These are phyloP conservation scores for Metopia argyrocephala DNA, from an alignment of 2,888 invertebrate genomes.

Conservation along the genomic window DNA sequence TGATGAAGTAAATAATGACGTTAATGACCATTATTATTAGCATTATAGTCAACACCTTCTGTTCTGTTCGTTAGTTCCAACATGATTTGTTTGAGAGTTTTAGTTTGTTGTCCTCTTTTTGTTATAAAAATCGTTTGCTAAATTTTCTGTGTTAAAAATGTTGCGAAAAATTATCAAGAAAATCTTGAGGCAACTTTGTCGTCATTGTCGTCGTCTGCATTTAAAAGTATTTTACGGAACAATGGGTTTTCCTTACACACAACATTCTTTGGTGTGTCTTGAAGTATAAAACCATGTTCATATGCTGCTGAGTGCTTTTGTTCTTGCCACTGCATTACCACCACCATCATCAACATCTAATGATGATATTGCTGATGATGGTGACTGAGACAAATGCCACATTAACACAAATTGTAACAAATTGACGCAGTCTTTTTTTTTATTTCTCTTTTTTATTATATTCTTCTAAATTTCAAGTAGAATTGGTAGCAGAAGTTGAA, in stretches of 20 bases:
- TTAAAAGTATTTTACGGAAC: conserved; percentile 36
- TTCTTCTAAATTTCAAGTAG: conserved; percentile 21
- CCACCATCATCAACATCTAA: background rate
- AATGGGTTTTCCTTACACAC: conserved; percentile 22
- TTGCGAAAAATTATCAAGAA: conserved; percentile 12
- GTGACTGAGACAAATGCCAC: conserved; percentile 60
- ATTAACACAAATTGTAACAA: conserved; percentile 65
- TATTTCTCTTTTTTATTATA: background rate
- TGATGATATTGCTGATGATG: conserved; percentile 13
- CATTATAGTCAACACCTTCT: conserved; percentile 59
- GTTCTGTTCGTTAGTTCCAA: conserved; percentile 26
- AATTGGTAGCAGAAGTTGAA: conserved; percentile 19
- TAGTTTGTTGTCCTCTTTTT: background rate
- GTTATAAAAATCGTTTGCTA: conserved; percentile 3
- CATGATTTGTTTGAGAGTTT: conserved; percentile 21
- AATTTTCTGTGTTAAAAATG: background rate
- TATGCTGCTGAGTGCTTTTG: background rate
- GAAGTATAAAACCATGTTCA: conserved; percentile 38
- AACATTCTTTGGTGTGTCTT: conserved; percentile 23
- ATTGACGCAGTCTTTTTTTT: conserved; percentile 55
- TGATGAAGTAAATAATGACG: conserved; percentile 13
- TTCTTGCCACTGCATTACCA: background rate
- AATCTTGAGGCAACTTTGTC: conserved; percentile 43
- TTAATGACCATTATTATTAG: conserved; percentile 61
- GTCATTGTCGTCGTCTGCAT: conserved; percentile 35